Evolutionary conservation across 92 coral and sea anemone species (phyloP).

Genomic region (Muricea muricata): DNA sequence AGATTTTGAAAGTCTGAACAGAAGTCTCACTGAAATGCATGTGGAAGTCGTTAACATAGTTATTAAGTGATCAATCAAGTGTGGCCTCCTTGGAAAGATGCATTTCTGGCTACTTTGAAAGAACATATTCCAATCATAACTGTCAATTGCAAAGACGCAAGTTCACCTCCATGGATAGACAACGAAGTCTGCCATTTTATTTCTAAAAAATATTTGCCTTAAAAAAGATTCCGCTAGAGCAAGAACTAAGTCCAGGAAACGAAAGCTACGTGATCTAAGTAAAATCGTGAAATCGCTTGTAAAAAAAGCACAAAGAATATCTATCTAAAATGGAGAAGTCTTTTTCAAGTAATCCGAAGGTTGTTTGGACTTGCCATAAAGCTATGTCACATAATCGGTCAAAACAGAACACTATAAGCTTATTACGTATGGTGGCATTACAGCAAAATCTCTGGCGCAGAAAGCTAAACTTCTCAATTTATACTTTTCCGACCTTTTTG

Average conservation of each 20-base stretch:
- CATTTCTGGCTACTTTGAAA: conserved; percentile 45
- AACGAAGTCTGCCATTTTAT: conserved; percentile 53
- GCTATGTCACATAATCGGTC: not conserved
- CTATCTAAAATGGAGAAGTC: not conserved
- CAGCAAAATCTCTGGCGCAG: conserved; percentile 34
- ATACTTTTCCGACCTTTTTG: conserved; percentile 43
- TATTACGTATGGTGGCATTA: conserved; percentile 33
- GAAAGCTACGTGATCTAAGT: conserved; percentile 51
- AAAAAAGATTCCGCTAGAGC: conserved; percentile 41
- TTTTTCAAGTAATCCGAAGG: no score
- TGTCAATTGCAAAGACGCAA: conserved; percentile 62
- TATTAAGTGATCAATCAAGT: conserved; percentile 36
- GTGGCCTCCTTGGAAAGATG: conserved; percentile 56
- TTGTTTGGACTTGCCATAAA: no score
- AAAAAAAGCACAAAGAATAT: conserved; percentile 55
- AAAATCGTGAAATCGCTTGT: conserved; percentile 14
- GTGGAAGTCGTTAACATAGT: conserved; percentile 25
- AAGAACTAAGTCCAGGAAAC: conserved; percentile 62
- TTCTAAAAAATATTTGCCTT: conserved; percentile 66
- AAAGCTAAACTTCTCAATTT: conserved; percentile 46
- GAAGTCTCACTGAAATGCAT: conserved; percentile 9
- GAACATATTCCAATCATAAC: conserved; percentile 52
- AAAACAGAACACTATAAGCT: not conserved
- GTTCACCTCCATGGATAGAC: conserved; percentile 74
- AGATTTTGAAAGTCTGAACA: conserved; percentile 42